Percentiles rank a stretch among this genome's conserved stretches.
These are phyloP conservation scores for Epinephelus moara DNA, from an alignment of 2,113 vertebrate species.

Conservation along the genomic window DNA sequence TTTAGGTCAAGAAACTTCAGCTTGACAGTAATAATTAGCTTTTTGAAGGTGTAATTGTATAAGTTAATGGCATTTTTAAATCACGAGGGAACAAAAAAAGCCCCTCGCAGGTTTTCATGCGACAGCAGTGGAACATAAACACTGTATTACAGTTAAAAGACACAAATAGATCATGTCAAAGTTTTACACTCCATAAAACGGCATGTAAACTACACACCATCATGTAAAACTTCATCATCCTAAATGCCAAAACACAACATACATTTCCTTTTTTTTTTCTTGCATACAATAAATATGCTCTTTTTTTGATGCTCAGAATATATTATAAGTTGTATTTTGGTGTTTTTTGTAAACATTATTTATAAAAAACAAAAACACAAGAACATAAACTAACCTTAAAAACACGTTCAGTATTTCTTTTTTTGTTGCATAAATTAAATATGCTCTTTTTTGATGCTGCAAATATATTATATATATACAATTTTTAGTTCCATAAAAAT, in stretches of 20 bases:
- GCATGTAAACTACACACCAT: constrained; percentile 27
- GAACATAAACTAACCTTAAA: constrained; percentile 58
- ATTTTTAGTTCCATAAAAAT: constrained; percentile 80
- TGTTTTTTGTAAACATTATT: constrained; percentile 69
- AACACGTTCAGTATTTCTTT: constrained; percentile 56
- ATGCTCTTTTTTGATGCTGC: constrained; percentile 84
- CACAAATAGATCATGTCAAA: constrained; percentile 61
- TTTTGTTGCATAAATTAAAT: constrained; percentile 86
- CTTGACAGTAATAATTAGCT: background rate
- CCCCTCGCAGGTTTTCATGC: constrained; percentile 12
- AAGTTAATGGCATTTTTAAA: background rate
- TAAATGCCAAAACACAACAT: constrained; percentile 56
- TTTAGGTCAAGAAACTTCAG: background rate
- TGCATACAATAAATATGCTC: constrained; percentile 78
- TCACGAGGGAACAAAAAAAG: background rate
- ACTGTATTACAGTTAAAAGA: constrained; percentile 74
- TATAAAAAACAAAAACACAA: constrained; percentile 65
- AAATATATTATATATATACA: constrained; percentile 84
- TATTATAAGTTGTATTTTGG: constrained; percentile 77
- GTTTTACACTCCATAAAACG: constrained; percentile 39
- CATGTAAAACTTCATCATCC: constrained; percentile 61
- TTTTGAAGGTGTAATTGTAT: background rate
- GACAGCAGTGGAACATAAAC: constrained; percentile 68
- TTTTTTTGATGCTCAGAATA: constrained; percentile 80
- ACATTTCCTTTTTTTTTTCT: constrained; percentile 57